Conservation (phyloP, 2,797 vertebrate species). For the Alca torda region DNA sequence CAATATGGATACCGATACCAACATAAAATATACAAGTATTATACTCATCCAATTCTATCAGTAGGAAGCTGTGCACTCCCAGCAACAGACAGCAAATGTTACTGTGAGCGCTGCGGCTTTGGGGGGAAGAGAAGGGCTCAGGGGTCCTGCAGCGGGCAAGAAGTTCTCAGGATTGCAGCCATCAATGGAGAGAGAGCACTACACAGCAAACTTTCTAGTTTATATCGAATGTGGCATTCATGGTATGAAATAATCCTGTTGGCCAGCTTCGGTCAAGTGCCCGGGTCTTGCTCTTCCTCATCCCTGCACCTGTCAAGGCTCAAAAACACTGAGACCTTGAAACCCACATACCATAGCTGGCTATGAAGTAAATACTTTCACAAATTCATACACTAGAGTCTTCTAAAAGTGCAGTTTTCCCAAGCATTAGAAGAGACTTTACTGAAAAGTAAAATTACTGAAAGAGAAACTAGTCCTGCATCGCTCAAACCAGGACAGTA, state of each 20-base stretch:
- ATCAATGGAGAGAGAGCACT: neutral
- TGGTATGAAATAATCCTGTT: neutral
- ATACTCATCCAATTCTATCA: neutral
- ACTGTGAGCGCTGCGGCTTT: neutral
- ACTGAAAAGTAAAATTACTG: neutral
- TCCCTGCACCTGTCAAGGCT: neutral
- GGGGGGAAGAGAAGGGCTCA: neutral
- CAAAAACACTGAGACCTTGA: neutral
- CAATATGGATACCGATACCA: neutral
- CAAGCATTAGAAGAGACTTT: neutral
- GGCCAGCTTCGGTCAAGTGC: neutral
- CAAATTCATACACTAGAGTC: neutral
- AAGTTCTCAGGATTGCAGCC: neutral
- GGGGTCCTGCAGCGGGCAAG: neutral
- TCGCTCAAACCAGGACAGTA: neutral
- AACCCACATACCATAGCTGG: neutral
- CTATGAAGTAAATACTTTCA: neutral
- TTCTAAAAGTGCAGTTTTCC: neutral
- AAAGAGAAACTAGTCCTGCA: neutral
- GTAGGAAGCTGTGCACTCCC: neutral
- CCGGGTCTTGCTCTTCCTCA: neutral
- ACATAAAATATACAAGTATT: neutral
- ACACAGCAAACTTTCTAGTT: neutral
- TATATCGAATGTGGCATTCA: neutral
- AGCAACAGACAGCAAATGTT: neutral